Conservation (phyloP, 2,797 vertebrate species). For the Helicolenus hilgendorfi region DNA sequence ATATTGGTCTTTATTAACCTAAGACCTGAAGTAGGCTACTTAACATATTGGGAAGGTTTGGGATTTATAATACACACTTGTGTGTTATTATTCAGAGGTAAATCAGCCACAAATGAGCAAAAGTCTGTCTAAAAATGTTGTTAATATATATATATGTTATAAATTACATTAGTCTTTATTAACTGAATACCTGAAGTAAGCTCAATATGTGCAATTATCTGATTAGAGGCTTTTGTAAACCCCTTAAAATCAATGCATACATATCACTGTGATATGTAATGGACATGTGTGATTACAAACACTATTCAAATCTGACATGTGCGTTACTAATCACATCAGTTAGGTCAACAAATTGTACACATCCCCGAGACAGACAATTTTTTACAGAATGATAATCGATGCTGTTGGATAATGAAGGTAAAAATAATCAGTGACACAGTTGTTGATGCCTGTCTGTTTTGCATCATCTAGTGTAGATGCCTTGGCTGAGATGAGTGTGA, state of each 20-base stretch:
- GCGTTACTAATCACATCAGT: background rate
- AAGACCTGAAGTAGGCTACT: background rate
- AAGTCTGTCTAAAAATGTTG: background rate
- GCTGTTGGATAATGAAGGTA: background rate
- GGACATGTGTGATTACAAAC: background rate
- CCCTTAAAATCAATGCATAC: background rate
- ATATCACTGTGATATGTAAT: background rate
- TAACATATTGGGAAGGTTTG: background rate
- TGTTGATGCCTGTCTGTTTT: conserved; percentile 49
- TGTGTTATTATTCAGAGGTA: background rate
- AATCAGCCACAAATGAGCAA: background rate
- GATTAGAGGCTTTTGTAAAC: background rate
- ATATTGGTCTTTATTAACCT: background rate
- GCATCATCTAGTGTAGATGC: conserved; percentile 81
- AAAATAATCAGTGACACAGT: background rate
- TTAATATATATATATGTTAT: too few species aligned
- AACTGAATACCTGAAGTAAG: background rate
- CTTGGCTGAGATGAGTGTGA: conserved; percentile 95
- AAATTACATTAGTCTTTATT: background rate
- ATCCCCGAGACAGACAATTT: background rate
- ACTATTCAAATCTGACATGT: background rate
- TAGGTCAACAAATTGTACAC: background rate
- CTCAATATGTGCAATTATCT: background rate
- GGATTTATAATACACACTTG: background rate
- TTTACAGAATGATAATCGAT: background rate